Evolutionary conservation across 2,797 vertebrate species (phyloP).

Genomic region (Crocidura indochinensis): DNA sequence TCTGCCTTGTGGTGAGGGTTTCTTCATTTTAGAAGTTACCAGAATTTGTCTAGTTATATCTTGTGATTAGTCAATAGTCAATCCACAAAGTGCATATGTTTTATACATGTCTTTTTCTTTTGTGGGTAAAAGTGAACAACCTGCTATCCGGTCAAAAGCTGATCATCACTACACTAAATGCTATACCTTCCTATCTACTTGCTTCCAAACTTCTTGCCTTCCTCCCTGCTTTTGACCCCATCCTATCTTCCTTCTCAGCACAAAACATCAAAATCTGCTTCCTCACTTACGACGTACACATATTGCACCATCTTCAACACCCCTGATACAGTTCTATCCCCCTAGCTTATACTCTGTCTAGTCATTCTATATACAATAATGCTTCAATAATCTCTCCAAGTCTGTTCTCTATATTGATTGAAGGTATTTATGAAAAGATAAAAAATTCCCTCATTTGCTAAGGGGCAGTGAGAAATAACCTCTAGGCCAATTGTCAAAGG

Average conservation of each 20-base stretch:
- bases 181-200: fast-evolving
- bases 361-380: no score
- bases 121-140: background rate
- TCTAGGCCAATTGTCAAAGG: background rate
- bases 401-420: no score
- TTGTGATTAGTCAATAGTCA: background rate
- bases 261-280: background rate
- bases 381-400: no score
- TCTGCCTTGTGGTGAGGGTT: no score
- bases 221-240: no score
- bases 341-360: no score
- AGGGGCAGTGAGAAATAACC: background rate
- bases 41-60: no score
- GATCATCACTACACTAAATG: background rate
- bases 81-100: background rate
- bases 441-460: background rate
- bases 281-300: no score
- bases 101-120: background rate
- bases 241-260: no score
- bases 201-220: fast-evolving
- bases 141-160: background rate
- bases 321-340: no score
- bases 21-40: no score
- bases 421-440: background rate
- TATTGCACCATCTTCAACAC: no score